Evolutionary conservation across 2,888 invertebrate genomes (phyloP).

Genomic region (Altica lythri): DNA sequence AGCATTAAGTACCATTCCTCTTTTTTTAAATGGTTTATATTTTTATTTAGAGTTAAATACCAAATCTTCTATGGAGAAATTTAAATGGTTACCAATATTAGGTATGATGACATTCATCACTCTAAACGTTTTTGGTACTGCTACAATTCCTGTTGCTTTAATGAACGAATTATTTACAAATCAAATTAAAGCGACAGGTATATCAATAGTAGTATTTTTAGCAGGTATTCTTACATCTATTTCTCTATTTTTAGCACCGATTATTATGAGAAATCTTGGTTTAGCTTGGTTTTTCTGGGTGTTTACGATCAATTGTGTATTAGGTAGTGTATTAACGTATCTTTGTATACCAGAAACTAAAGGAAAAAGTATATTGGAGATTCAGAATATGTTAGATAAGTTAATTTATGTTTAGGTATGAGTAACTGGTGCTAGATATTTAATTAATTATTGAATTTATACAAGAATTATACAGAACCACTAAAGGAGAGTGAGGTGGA

Average conservation of each 20-base stretch:
- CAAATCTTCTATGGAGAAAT: slow-evolving; percentile 38
- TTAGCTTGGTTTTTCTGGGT: slow-evolving; percentile 39
- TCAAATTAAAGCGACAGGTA: slow-evolving; percentile 13
- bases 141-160: slow-evolving; percentile 2
- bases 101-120: slow-evolving; percentile 5
- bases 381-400: too few species aligned
- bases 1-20: background rate
- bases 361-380: too few species aligned
- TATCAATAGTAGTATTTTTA: slow-evolving; percentile 6
- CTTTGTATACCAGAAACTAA: slow-evolving; percentile 41
- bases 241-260: slow-evolving; percentile 37
- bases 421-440: too few species aligned
- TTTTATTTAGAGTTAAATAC: slow-evolving; percentile 12
- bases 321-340: slow-evolving; percentile 36
- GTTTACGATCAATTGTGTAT: slow-evolving; percentile 34
- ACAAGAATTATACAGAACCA: too few species aligned
- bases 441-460: too few species aligned
- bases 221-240: background rate
- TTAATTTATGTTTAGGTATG: too few species aligned
- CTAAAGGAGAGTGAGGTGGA: too few species aligned
- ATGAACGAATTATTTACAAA: slow-evolving; percentile 17
- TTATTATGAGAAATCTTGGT: slow-evolving; percentile 33
- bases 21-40: slow-evolving; percentile 12
- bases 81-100: slow-evolving; percentile 16
- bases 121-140: too few species aligned